Evolutionary conservation across 2,888 invertebrate genomes (phyloP), one percentile per base, ranked within the genome.

Genomic region (Monochamus alternatus): DNA sequence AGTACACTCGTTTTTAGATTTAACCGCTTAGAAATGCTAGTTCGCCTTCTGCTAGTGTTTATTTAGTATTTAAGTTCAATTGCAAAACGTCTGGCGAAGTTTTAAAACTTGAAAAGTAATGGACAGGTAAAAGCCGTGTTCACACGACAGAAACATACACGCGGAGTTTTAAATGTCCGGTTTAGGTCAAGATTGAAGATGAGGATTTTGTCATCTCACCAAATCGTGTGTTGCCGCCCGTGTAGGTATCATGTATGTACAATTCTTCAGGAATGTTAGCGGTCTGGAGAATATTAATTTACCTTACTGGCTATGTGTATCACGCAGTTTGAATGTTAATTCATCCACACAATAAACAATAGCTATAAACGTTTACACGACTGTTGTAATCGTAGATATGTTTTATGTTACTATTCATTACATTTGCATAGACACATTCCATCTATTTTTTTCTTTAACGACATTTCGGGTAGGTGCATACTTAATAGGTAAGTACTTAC

Each of bases 51-150:
- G 22, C 12, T 7, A 32, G 51, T 62, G 7, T 68, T 31, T 51
- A 30, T 38, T 38, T 38, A 14, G 43, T n/a, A 58, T 75, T 60
- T 47, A 22, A 47, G n/a, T 44, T 32, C 43, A 69, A 71, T 47
- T 31, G 44, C 52, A 70, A 76, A 75, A 74, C 74, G 75, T 81
- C 83, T 84, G 77, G 80, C 79, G 79, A 83, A 84, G 82, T 84
- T 84, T 80, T 66, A 76, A 14, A 84, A 82, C 79, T 81, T 81
- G 70, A 82, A 82, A 84, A 85, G 83, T 82, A 84, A 77, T 79
- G 80, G 81, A 86, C 87, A 87, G 87, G 87, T 87, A 87, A 86
- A 87, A 87, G 87, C 84, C 87, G 78, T 84, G 83, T 85, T 87
- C 81, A 87, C 87, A 86, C 84, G 66, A 81, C 79, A 77, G 77